Conservation (phyloP, 2,797 vertebrate species). For the Thaleichthys pacificus region DNA sequence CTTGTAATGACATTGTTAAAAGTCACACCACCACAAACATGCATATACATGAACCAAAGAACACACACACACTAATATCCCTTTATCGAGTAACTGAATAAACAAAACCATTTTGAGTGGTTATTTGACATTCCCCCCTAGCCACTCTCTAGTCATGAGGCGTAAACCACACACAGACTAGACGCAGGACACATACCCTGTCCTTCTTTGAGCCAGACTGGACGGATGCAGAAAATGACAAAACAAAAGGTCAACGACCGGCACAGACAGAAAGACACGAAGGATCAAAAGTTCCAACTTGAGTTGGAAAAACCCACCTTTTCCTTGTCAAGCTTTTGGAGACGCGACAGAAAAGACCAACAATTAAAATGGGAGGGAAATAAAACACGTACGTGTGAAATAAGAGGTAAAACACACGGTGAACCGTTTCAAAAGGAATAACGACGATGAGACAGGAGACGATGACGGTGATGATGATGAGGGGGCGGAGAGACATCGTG, state of each 20-base stretch:
- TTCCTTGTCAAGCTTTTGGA: constrained; percentile 53
- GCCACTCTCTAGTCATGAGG: constrained; percentile 8
- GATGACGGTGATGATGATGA: not conserved
- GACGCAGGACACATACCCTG: constrained; percentile 61
- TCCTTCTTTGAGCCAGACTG: constrained; percentile 55
- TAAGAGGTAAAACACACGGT: not conserved
- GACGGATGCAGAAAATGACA: constrained; percentile 2
- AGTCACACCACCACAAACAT: not conserved
- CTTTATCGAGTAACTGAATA: too few species aligned
- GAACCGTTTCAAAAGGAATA: not conserved
- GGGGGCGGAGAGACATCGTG: not conserved
- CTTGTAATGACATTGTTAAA: not conserved
- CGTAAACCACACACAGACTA: not conserved
- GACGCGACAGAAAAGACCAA: constrained; percentile 23
- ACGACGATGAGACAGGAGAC: not conserved
- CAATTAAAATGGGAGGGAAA: constrained; percentile 23
- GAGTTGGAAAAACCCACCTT: constrained; percentile 57
- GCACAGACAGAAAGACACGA: not conserved
- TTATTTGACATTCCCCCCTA: too few species aligned
- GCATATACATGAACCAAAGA: not conserved
- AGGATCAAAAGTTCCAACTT: constrained; percentile 10
- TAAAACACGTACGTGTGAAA: constrained; percentile 5
- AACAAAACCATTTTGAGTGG: too few species aligned
- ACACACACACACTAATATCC: constrained; percentile 20
- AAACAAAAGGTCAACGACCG: constrained; percentile 18